Conservation (phyloP, 2,113 vertebrate genomes). For the Phylloscopus trochilus region DNA sequence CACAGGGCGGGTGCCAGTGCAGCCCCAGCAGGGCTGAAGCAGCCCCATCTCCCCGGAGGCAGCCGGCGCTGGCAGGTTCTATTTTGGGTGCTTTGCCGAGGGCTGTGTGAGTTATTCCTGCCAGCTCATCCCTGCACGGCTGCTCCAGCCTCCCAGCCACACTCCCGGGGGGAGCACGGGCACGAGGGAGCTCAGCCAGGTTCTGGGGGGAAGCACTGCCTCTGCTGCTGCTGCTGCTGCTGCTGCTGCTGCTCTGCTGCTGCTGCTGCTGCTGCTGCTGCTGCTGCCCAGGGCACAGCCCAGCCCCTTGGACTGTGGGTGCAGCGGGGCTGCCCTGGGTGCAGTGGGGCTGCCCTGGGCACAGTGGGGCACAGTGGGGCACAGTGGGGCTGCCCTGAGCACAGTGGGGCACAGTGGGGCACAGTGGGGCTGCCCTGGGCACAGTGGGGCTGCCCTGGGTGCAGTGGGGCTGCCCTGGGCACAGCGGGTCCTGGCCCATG, state of each 20-base stretch:
- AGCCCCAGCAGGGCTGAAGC: background rate
- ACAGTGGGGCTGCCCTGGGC: background rate
- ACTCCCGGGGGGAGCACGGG: background rate
- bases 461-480: background rate
- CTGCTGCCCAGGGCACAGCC: background rate
- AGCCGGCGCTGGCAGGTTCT: background rate
- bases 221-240: background rate
- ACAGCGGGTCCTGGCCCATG: background rate
- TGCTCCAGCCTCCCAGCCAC: background rate
- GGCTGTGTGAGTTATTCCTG: constrained; percentile 41
- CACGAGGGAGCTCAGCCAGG: accelerated
- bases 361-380: no score
- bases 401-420: no score
- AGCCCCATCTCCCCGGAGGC: background rate
- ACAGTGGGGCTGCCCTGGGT: no score
- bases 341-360: background rate
- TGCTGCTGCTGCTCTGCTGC: background rate
- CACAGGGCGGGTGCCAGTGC: background rate
- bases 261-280: background rate
- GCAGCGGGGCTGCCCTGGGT: no score
- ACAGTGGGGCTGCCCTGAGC: background rate
- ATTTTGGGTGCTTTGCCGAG: background rate
- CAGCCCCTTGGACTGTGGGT: background rate
- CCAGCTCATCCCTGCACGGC: constrained; percentile 6
- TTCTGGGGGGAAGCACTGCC: background rate